A percentile compares a stretch with the other conserved stretches of the same genome.
These are phyloP conservation scores for Leptosomus discolor DNA, from an alignment of 2,113 vertebrate species.

Conservation along the genomic window DNA sequence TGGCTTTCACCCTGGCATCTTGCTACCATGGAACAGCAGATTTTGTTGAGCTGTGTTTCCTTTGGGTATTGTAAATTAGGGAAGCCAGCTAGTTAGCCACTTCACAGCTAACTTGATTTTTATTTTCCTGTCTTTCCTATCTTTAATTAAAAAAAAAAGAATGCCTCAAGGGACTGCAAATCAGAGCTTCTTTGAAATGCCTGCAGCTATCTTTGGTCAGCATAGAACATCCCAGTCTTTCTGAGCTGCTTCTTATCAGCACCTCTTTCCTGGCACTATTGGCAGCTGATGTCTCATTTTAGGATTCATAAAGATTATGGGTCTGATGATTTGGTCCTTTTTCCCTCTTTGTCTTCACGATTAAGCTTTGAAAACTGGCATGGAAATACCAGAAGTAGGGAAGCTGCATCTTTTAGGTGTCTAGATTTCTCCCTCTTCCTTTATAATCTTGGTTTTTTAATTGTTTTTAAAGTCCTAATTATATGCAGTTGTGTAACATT, in stretches of 20 bases:
- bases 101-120: background rate
- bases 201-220: background rate
- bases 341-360: background rate
- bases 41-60: background rate
- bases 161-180: background rate
- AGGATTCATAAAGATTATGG: accelerated
- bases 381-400: background rate
- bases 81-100: background rate
- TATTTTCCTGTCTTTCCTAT: background rate
- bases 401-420: background rate
- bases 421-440: background rate
- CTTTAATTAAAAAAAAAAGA: background rate
- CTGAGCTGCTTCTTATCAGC: background rate
- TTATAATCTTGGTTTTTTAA: background rate
- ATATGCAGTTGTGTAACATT: background rate
- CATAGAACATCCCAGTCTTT: background rate
- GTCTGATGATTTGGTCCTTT: background rate
- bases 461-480: background rate
- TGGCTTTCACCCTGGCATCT: background rate
- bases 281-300: background rate
- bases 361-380: background rate
- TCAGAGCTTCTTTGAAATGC: background rate
- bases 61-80: background rate
- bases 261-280: background rate
- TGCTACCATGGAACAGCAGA: background rate